These are phyloP conservation scores for Oreochromis grahami DNA, from an alignment of 2,797 vertebrate species.

Conservation along the genomic window DNA sequence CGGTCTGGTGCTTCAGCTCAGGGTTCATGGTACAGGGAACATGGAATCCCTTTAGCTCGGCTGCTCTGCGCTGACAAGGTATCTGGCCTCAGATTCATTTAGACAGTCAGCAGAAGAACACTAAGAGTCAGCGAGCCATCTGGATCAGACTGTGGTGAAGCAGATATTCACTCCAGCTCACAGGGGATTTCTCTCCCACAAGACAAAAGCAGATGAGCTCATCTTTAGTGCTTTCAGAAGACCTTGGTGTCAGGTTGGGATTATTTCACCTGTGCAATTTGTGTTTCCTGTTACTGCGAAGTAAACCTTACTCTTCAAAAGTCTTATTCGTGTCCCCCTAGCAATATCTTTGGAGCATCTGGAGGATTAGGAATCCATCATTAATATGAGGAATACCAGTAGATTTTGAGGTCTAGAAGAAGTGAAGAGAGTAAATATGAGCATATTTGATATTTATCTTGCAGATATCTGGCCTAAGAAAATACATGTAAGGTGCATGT, in stretches of 20 bases:
- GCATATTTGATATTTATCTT: not conserved
- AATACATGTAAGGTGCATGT: not conserved
- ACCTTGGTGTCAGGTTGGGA: slow-evolving; percentile 50
- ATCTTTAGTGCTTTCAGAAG: slow-evolving; percentile 41
- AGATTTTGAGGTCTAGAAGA: not conserved
- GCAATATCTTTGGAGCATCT: not conserved
- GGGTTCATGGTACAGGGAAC: slow-evolving; percentile 63
- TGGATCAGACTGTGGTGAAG: slow-evolving; percentile 53
- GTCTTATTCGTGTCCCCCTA: slow-evolving; percentile 14
- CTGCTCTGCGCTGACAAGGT: slow-evolving; percentile 57
- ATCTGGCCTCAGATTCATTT: slow-evolving; percentile 60
- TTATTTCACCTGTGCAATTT: slow-evolving; percentile 56
- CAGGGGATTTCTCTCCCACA: slow-evolving; percentile 42
- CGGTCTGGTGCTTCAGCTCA: slow-evolving; percentile 39
- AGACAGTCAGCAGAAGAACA: slow-evolving; percentile 66
- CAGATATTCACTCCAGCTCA: slow-evolving; percentile 52
- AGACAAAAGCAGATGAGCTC: slow-evolving; percentile 64
- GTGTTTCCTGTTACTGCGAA: slow-evolving; percentile 28
- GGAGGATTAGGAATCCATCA: not conserved
- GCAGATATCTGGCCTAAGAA: not conserved
- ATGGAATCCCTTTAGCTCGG: slow-evolving; percentile 61
- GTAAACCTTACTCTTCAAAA: slow-evolving; percentile 2
- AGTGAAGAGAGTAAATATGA: slow-evolving; percentile 1
- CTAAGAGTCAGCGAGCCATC: slow-evolving; percentile 59
- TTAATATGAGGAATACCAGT: slow-evolving; percentile 3